Base-by-base conservation (phyloP, 2,797 vertebrate species). In the Phaenicophaeus curvirostris region DNA sequence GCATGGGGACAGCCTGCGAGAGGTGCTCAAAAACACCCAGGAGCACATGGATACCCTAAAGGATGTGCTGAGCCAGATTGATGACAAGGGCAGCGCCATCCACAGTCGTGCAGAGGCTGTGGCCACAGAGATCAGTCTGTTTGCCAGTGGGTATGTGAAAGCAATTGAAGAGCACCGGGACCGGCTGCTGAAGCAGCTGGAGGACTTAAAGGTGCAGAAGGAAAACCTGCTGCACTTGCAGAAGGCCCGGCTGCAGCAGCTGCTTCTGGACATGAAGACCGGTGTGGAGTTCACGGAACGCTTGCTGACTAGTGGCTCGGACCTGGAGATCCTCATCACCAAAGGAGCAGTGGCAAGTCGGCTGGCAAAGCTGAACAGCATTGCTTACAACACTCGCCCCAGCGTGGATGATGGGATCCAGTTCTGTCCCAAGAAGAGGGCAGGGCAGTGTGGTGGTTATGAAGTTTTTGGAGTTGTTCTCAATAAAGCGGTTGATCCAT, bases 211-310 rank as follows among this genome's bases (percentile, higher is more conserved):
- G 9, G 69, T 97, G 53, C 98, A 98, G 24, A 98, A 98, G 85
- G 98, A 98, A 87, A 99, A 98, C 87, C 97, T 98, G 54, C 97
- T 99, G 74, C 98, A 98, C 93, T 97, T 99, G 95, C 98, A 99
- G 96, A 98, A 96, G 91, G 98, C 97, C 1, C 98, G 99, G 97
- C 97, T 99, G 92, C 98, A 98, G 81, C 99, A 99, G 97, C 97
- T 98, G 17, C 97, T 99, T 96, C 85, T 97, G 41, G 99, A 99
- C 83, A 87, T 98, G 87, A 97, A 94, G 13, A 98, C 98, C 0
- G 95, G 98, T 0, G 98, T 99, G 93, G 98, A 98, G 55, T 99
- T 99, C 39, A 98, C 99, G 0, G 98, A 99, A 96, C 97, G 97
- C 31, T 97, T 99, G 93, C 98, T 99, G 90, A 97, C 92, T 31